phyloP scores from a whole-genome alignment of 1,140 invertebrate genomes.

The Hyles vespertilio region DNA sequence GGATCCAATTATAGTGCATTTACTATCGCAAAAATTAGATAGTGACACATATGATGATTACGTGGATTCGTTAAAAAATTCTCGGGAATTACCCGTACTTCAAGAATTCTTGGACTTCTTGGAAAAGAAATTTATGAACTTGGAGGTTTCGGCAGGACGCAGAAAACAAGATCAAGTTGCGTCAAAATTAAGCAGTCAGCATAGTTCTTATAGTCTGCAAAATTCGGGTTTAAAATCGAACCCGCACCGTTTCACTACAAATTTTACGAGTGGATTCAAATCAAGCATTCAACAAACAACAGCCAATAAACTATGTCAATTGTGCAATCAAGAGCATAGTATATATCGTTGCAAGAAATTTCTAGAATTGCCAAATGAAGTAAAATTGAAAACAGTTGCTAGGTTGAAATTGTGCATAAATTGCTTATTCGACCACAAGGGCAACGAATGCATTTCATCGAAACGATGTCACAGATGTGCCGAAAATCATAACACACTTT shows the following conservation, averaged over 20 bases:
- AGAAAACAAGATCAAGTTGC: too few species aligned
- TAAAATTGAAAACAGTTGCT: slow-evolving; percentile 12
- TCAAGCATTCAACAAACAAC: too few species aligned
- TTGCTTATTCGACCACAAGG: slow-evolving; percentile 15
- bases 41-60: slow-evolving; percentile 18
- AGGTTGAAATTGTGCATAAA: slow-evolving; percentile 12
- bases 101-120: slow-evolving; percentile 26
- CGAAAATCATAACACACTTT: slow-evolving; percentile 13
- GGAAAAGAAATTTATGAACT: slow-evolving; percentile 23
- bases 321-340: neutral
- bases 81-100: slow-evolving; percentile 18
- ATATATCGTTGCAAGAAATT: slow-evolving; percentile 10
- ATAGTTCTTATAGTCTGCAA: too few species aligned
- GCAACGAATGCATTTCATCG: slow-evolving; percentile 13
- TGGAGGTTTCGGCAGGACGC: too few species aligned
- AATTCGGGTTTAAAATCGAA: too few species aligned
- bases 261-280: too few species aligned
- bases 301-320: too few species aligned
- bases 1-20: slow-evolving; percentile 8
- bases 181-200: too few species aligned
- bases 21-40: slow-evolving; percentile 13
- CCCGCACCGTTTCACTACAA: too few species aligned
- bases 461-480: slow-evolving; percentile 18
- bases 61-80: slow-evolving; percentile 21
- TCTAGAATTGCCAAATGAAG: slow-evolving; percentile 9